Evolutionary conservation across 2,113 vertebrate species (phyloP).

Genomic region (Corydoras maculifer): DNA sequence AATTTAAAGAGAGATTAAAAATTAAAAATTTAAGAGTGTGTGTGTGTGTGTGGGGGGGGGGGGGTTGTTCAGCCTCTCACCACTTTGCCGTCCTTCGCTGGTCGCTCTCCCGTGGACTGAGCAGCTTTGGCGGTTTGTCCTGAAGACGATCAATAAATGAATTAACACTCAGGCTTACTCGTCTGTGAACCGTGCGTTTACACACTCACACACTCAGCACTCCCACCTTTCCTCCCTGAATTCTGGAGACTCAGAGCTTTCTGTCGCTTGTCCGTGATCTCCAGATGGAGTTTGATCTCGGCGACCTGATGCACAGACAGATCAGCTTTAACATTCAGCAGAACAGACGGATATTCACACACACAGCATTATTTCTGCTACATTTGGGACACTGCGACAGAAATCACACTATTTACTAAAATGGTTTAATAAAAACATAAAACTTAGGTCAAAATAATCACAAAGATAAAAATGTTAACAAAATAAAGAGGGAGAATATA

Average conservation of each 20-base stretch:
- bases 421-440: no score
- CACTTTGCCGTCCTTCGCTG: constrained; percentile 56
- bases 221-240: constrained; percentile 68
- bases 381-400: no score
- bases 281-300: constrained; percentile 86
- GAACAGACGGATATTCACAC: no score
- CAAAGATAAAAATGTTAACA: no score
- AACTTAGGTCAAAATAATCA: no score
- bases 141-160: constrained; percentile 48
- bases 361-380: no score
- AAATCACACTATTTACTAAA: no score
- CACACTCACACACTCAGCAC: neutral
- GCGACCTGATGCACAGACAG: constrained; percentile 69
- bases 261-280: constrained; percentile 80
- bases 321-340: no score
- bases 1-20: neutral
- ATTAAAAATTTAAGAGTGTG: neutral
- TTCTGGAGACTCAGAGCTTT: constrained; percentile 76
- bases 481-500: no score
- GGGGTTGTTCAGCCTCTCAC: constrained; percentile 1
- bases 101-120: constrained; percentile 53
- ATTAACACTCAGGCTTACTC: neutral
- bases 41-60: neutral
- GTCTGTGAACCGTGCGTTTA: neutral
- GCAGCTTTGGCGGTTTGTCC: constrained; percentile 55